These are phyloP conservation scores for Thysanoteuthis rhombus DNA, from an alignment of 2,888 invertebrate genomes.

Conservation along the genomic window DNA sequence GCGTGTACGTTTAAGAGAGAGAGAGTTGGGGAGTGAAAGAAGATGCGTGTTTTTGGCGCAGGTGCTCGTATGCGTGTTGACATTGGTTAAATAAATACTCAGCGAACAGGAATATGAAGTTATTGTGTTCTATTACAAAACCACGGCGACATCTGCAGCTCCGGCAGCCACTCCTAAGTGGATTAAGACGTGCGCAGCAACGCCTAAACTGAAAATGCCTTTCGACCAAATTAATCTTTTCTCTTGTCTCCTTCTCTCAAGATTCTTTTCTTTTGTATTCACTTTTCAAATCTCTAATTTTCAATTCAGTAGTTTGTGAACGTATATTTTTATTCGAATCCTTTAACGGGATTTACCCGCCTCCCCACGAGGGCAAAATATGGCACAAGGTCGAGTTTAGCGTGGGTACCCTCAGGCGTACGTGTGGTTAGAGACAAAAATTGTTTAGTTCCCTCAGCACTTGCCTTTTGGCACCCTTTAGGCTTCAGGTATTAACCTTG, in stretches of 20 bases:
- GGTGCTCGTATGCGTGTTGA: conserved; percentile 12
- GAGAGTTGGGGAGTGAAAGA: not conserved
- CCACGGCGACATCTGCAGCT: not conserved
- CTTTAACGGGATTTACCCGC: no score
- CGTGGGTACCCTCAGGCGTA: no score
- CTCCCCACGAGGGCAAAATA: no score
- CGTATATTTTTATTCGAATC: not conserved
- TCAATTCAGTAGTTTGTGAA: not conserved
- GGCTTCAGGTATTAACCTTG: no score
- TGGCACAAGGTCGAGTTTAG: no score
- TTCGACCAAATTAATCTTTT: not conserved
- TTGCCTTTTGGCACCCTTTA: no score
- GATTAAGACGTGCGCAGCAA: not conserved
- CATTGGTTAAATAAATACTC: not conserved
- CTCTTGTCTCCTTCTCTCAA: not conserved
- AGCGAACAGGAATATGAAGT: not conserved
- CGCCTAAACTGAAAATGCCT: not conserved
- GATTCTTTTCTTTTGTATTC: not conserved
- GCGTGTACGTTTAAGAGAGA: no score
- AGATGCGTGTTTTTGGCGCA: not conserved
- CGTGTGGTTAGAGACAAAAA: no score
- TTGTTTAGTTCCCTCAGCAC: no score
- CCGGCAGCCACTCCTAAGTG: not conserved
- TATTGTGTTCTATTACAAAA: conserved; percentile 12
- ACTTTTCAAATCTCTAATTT: not conserved